A percentile compares a stretch with the other conserved stretches of the same genome.
Conservation (phyloP, 30 jellyfish, hydroid and myxozoan species). For the Turritopsis rubra region DNA sequence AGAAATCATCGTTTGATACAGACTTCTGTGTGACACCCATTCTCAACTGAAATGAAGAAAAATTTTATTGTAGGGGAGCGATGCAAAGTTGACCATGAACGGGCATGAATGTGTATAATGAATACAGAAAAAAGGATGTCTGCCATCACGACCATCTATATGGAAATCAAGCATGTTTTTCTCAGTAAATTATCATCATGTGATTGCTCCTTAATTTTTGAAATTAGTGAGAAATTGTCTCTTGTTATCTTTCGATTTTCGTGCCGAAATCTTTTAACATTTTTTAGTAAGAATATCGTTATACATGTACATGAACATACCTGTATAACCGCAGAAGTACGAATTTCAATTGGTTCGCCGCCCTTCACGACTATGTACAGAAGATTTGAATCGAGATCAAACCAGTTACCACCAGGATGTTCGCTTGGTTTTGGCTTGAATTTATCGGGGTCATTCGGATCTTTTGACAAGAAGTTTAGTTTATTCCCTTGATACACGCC, state of each 20-base stretch:
- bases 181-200: no score
- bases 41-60: slow-evolving; percentile 13
- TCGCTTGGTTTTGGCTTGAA: slow-evolving; percentile 53
- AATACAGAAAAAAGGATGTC: no score
- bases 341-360: slow-evolving; percentile 48
- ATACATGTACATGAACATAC: slow-evolving; percentile 37
- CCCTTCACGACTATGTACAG: slow-evolving; percentile 70
- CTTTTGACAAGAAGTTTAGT: slow-evolving; percentile 44
- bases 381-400: slow-evolving; percentile 53
- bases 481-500: slow-evolving; percentile 37
- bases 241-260: no score
- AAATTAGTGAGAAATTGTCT: no score
- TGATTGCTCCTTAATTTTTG: no score
- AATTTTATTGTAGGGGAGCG: no score
- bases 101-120: no score
- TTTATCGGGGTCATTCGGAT: slow-evolving; percentile 55
- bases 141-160: no score
- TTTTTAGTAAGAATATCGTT: no score
- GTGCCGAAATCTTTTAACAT: no score
- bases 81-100: no score
- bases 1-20: slow-evolving; percentile 71
- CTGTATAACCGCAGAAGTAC: slow-evolving; percentile 62
- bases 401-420: slow-evolving; percentile 65
- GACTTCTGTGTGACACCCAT: slow-evolving; percentile 25
- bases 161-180: no score